phyloP scores from a whole-genome alignment of 1,140 invertebrate species.

The Lucilia cuprina region DNA sequence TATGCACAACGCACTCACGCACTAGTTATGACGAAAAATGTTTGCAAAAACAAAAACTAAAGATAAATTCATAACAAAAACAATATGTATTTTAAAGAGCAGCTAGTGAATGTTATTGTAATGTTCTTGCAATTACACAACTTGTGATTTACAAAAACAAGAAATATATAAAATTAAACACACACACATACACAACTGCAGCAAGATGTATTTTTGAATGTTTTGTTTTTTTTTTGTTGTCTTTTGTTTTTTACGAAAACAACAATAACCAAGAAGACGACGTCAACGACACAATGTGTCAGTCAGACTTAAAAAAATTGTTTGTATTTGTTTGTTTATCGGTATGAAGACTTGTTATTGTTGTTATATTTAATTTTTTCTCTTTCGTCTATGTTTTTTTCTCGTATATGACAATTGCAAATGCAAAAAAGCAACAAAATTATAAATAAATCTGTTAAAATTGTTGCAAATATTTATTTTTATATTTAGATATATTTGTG shows the following conservation, averaged over 20 bases:
- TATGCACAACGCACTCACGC: not conserved
- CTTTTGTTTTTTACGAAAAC: not conserved
- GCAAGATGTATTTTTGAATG: not conserved
- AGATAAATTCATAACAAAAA: not conserved
- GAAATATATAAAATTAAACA: not conserved
- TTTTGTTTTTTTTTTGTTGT: not conserved
- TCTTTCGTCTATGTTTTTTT: too few species aligned
- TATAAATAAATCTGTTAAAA: too few species aligned
- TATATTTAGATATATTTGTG: too few species aligned
- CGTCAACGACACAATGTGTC: too few species aligned
- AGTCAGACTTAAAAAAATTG: too few species aligned
- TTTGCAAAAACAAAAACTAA: not conserved
- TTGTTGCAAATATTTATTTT: too few species aligned
- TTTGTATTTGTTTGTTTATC: too few species aligned
- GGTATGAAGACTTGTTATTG: too few species aligned
- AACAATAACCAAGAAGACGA: too few species aligned
- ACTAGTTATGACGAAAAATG: not conserved
- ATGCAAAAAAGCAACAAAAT: too few species aligned
- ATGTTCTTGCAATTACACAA: not conserved
- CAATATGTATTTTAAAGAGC: not conserved
- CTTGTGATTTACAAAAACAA: not conserved
- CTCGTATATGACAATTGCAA: too few species aligned
- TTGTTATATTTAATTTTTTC: too few species aligned
- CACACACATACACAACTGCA: not conserved
- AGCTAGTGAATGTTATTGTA: not conserved